Evolutionary conservation across 2,113 vertebrate genomes (phyloP).

Genomic region (Halcyon senegalensis): DNA sequence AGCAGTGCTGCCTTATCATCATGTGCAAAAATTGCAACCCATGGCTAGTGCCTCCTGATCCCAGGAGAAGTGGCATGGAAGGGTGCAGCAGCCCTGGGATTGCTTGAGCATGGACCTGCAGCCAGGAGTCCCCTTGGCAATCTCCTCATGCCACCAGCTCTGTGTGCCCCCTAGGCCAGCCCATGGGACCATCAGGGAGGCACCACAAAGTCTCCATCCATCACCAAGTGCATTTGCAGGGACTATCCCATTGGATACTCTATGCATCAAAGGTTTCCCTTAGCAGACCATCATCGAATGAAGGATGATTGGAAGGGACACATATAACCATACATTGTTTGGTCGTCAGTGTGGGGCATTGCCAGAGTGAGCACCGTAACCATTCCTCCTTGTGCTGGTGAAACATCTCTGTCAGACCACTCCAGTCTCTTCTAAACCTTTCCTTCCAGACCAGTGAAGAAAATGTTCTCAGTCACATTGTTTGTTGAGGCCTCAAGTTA

Average conservation of each 20-base stretch:
- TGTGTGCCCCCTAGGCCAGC: background rate
- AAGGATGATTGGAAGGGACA: background rate
- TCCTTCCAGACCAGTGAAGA: background rate
- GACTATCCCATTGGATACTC: background rate
- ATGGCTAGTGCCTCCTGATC: background rate
- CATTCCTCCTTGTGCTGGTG: background rate
- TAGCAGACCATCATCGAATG: background rate
- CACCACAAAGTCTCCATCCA: rapidly evolving
- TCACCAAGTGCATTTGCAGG: background rate
- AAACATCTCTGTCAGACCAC: background rate
- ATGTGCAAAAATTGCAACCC: background rate
- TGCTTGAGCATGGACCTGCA: background rate
- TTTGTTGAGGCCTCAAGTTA: background rate
- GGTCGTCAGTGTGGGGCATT: background rate
- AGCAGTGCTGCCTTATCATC: background rate
- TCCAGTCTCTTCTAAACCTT: background rate
- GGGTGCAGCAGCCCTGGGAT: background rate
- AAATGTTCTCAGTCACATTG: background rate
- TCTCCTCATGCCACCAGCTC: background rate
- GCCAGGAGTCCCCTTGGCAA: background rate
- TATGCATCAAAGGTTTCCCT: background rate
- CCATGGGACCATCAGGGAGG: background rate
- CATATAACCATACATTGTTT: rapidly evolving
- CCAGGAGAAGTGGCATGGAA: background rate
- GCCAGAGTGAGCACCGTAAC: background rate